phyloP scores from a whole-genome alignment of 2,113 vertebrate species.

The Tamias sibiricus region DNA sequence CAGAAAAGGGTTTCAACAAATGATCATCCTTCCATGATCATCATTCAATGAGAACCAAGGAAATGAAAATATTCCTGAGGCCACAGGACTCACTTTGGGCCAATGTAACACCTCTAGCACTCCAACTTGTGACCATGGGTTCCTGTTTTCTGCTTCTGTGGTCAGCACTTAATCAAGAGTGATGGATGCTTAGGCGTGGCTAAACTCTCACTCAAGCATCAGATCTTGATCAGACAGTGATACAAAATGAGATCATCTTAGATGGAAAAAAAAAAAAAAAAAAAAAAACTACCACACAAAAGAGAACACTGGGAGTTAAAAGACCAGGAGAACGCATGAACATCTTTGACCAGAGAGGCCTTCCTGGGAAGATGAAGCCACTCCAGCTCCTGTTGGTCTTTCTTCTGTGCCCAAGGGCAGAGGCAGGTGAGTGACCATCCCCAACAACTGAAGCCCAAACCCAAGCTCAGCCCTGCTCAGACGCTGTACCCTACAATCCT shows the following conservation, averaged over 20 bases:
- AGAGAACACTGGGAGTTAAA: background rate
- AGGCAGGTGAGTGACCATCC: conserved; percentile 29
- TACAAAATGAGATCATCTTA: background rate
- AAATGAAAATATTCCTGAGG: background rate
- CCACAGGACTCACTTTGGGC: no score
- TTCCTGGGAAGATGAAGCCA: background rate
- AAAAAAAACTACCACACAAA: background rate
- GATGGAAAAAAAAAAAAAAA: no score
- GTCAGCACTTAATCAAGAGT: background rate
- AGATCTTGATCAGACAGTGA: background rate
- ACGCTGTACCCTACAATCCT: background rate
- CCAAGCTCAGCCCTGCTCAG: background rate
- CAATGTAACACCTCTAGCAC: no score
- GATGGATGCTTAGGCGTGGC: background rate
- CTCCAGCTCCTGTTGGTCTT: background rate
- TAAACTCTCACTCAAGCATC: background rate
- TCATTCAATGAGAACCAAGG: background rate
- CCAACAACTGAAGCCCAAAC: background rate
- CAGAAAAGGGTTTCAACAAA: background rate
- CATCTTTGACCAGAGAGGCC: background rate
- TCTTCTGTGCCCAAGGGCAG: background rate
- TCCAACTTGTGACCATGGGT: background rate
- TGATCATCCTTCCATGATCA: background rate
- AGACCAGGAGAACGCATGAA: background rate
- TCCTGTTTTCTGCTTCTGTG: background rate